phyloP scores from a whole-genome alignment of 1,140 invertebrate genomes.

The Anthonomus grandis region DNA sequence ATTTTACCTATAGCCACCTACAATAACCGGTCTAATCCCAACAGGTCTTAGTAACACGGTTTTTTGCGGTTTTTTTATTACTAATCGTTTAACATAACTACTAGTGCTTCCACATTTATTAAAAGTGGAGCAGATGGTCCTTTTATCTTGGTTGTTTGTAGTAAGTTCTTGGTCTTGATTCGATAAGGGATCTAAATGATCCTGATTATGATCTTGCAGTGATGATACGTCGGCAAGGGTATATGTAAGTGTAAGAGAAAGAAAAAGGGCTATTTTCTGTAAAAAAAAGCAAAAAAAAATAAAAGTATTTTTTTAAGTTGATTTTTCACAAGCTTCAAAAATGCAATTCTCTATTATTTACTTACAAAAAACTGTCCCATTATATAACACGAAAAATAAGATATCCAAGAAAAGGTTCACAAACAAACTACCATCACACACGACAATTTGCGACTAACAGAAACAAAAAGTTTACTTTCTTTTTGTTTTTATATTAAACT shows the following conservation, averaged over 20 bases:
- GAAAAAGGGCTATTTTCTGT: neutral
- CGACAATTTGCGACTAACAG: constrained; percentile 22
- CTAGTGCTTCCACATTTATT: constrained; percentile 26
- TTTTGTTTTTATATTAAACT: constrained; percentile 40
- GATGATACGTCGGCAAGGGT: constrained; percentile 6
- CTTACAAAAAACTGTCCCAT: constrained; percentile 24
- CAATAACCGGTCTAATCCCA: constrained; percentile 8
- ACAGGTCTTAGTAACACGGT: constrained; percentile 34
- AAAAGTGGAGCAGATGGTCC: constrained; percentile 34
- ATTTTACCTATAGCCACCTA: constrained; percentile 19
- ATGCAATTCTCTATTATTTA: too few species aligned
- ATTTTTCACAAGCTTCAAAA: too few species aligned
- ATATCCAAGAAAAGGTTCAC: constrained; percentile 15
- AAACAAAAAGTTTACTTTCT: constrained; percentile 39
- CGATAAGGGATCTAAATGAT: constrained; percentile 37
- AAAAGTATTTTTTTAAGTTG: too few species aligned
- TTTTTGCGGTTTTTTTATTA: constrained; percentile 34
- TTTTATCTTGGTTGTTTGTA: constrained; percentile 40
- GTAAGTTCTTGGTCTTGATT: constrained; percentile 29
- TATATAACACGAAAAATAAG: neutral
- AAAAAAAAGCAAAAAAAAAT: too few species aligned
- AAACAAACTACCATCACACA: constrained; percentile 34
- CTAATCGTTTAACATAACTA: constrained; percentile 32
- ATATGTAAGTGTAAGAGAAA: neutral
- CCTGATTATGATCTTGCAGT: constrained; percentile 23